A percentile compares a stretch with the other conserved stretches of the same genome.
phyloP scores from a whole-genome alignment of 2,797 vertebrate species.

The Kryptolebias ocellatus region DNA sequence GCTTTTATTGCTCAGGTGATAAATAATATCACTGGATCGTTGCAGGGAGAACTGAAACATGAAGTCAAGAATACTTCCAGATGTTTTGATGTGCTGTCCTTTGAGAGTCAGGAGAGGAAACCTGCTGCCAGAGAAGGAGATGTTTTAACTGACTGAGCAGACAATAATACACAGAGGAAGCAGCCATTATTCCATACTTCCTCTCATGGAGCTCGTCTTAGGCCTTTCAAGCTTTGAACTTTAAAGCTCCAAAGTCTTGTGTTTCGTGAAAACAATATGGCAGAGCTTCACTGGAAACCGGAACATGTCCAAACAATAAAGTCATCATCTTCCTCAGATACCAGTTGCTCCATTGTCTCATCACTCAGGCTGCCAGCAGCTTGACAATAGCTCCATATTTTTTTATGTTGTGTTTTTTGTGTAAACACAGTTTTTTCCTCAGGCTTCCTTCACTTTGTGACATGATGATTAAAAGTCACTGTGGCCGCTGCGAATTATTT shows the following conservation, averaged over 20 bases:
- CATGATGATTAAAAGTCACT: neutral
- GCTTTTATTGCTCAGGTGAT: too few species aligned
- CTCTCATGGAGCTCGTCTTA: slow-evolving; percentile 45
- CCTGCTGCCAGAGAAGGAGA: slow-evolving; percentile 49
- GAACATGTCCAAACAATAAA: slow-evolving; percentile 52
- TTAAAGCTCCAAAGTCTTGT: slow-evolving; percentile 29
- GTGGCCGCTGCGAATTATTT: slow-evolving; percentile 12
- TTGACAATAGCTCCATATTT: slow-evolving; percentile 23
- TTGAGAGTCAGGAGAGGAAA: slow-evolving; percentile 53
- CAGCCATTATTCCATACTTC: slow-evolving; percentile 71
- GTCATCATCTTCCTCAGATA: slow-evolving; percentile 55
- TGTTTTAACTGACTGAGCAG: slow-evolving; percentile 36
- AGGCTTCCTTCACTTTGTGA: slow-evolving; percentile 19
- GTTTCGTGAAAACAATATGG: slow-evolving; percentile 45
- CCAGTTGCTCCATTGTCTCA: slow-evolving; percentile 62
- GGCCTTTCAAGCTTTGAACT: slow-evolving; percentile 58
- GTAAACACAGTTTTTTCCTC: neutral
- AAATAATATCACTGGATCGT: neutral
- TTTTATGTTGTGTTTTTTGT: slow-evolving; percentile 12
- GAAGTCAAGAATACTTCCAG: neutral
- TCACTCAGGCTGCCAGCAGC: slow-evolving; percentile 7
- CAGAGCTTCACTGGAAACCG: slow-evolving; percentile 40
- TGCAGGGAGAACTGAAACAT: neutral
- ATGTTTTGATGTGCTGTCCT: slow-evolving; percentile 24
- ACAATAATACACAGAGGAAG: slow-evolving; percentile 71